Conservation (phyloP, 2,797 vertebrate species). For the Semotilus atromaculatus region DNA sequence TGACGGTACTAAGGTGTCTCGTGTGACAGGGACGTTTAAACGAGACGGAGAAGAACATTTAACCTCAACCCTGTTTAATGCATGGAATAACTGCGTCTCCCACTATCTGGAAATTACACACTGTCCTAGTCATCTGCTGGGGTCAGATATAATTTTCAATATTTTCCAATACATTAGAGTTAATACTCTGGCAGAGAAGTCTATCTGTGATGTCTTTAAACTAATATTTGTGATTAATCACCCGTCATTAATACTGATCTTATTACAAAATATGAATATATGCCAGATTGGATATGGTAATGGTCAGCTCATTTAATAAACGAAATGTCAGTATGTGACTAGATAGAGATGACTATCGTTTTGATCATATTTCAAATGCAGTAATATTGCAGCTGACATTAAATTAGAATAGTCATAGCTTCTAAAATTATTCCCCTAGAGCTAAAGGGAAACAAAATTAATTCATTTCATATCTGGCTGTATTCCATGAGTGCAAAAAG, state of each 20-base stretch:
- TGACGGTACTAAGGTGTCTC: constrained; percentile 59
- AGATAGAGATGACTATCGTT: constrained; percentile 38
- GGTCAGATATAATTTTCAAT: constrained; percentile 57
- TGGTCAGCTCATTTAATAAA: constrained; percentile 52
- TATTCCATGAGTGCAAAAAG: constrained; percentile 65
- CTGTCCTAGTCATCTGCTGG: constrained; percentile 43
- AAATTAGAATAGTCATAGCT: constrained; percentile 48
- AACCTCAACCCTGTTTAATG: constrained; percentile 52
- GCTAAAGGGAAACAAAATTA: constrained; percentile 15
- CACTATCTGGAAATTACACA: constrained; percentile 44
- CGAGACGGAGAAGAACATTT: constrained; percentile 41
- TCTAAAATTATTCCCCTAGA: constrained; percentile 11
- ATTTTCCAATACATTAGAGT: constrained; percentile 57
- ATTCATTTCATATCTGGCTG: constrained; percentile 28
- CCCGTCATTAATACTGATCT: constrained; percentile 52
- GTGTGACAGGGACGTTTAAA: constrained; percentile 52
- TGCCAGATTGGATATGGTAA: constrained; percentile 44
- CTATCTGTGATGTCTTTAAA: constrained; percentile 42
- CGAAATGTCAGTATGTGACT: constrained; percentile 34
- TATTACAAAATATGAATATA: constrained; percentile 50
- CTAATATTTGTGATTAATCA: constrained; percentile 60
- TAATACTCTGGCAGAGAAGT: constrained; percentile 40
- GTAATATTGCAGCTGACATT: constrained; percentile 36
- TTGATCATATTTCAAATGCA: constrained; percentile 42
- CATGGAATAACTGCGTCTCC: constrained; percentile 17